Evolutionary conservation across 2,113 vertebrate species (phyloP), one percentile per base, ranked within the genome.

Genomic region (Sisor rabdophorus): DNA sequence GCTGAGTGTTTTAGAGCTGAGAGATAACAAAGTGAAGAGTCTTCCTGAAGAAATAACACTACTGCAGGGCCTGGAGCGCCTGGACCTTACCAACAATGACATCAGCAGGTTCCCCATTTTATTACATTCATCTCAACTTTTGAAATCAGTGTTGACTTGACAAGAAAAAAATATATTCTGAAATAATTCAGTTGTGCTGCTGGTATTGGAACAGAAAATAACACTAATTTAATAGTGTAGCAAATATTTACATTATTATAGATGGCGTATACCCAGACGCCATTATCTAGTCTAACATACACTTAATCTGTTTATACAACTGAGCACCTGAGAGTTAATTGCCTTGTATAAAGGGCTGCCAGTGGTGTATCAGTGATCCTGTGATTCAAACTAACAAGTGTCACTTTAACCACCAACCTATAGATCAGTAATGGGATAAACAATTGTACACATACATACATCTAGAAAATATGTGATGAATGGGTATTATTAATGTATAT

Each of bases 71-170:
- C 88, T 99, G 82, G 93, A 95, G 78, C 90, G 97, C 0, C 94
- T 99, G 11, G 97, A 99, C 87, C 90, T 98, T 24, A 83, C 93
- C 74, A 98, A 98, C 90, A 99, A 99, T 85, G 94, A 98, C 83
- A 90, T 99, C 76, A 90, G 91, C 87, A 95, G 87, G 97, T 98
- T 75, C 74, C 24, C 16, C 22, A 1, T 24, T 72, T 56, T 71
- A n/a, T 7, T 13, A 12, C 15, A 19, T 22, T 24, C 30, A 17
- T 44, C 24, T 55, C 26, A 9, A 52, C 44, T 53, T n/a, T n/a
- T n/a, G n/a, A n/a, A n/a, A n/a, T n/a, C n/a, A n/a, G 16, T 44
- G 58, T 10, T 19, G 15, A 24, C n/a, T 24, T 67, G 10, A 68
- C 47, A 17, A 68, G 4, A 12, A 5, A 13, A 40, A 63, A 6